A percentile compares a stretch with the other conserved stretches of the same genome.
Conservation (phyloP, 2,797 vertebrate genomes). For the Avahi laniger region DNA sequence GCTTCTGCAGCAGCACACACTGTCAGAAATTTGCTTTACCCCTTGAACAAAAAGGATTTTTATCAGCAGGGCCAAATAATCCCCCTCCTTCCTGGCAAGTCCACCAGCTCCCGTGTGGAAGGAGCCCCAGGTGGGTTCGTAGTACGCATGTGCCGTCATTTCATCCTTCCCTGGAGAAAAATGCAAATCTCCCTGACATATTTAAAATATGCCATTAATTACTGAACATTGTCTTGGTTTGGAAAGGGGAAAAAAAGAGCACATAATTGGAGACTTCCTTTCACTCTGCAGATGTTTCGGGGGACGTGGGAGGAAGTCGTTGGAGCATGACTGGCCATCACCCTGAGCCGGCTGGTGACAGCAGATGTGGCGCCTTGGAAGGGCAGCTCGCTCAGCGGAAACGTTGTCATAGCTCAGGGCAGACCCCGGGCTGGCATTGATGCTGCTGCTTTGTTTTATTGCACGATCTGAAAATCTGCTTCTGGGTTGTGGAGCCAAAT, state of each 20-base stretch:
- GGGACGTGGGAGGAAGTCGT: background rate
- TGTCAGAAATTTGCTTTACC: background rate
- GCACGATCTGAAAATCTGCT: background rate
- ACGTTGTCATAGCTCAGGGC: background rate
- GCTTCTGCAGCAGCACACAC: background rate
- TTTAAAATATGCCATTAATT: conserved; percentile 71
- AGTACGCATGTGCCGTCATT: conserved; percentile 43
- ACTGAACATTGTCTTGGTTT: conserved; percentile 48
- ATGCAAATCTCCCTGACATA: conserved; percentile 45
- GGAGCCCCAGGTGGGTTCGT: conserved; percentile 10
- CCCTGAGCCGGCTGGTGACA: conserved; percentile 60
- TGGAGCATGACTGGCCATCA: conserved; percentile 53
- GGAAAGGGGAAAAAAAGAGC: background rate
- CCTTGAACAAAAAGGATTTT: conserved; percentile 14
- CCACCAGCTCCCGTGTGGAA: background rate
- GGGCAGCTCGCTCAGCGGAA: conserved; percentile 22
- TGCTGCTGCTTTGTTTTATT: background rate
- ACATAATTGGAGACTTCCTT: conserved; percentile 28
- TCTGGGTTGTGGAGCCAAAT: background rate
- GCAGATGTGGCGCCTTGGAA: conserved; percentile 50
- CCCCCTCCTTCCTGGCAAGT: background rate
- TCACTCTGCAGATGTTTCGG: background rate
- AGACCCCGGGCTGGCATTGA: background rate
- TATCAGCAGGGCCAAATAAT: background rate
- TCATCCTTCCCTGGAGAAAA: conserved; percentile 58